Evolutionary conservation across 1,140 invertebrate genomes (phyloP).

Genomic region (Kradibia gibbosae): DNA sequence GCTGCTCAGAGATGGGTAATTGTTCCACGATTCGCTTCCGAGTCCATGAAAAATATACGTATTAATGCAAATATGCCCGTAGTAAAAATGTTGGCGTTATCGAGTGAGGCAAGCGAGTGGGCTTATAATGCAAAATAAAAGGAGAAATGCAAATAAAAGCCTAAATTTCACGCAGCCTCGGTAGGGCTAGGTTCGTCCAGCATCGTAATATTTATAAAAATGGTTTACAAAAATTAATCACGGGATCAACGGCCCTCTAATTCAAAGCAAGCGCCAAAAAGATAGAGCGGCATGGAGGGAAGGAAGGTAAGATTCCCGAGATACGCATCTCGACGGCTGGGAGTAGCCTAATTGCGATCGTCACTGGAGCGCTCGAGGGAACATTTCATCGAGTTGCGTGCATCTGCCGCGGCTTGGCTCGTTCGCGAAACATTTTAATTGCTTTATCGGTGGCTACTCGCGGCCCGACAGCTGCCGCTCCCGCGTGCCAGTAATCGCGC

Average conservation of each 20-base stretch:
- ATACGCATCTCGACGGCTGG: background rate
- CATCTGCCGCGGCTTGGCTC: constrained; percentile 64
- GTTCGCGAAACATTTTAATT: constrained; percentile 72
- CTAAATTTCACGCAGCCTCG: too few relatives aligned
- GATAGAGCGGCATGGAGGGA: too few relatives aligned
- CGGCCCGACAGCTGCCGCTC: constrained; percentile 64
- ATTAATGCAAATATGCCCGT: too few relatives aligned
- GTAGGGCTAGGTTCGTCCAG: too few relatives aligned
- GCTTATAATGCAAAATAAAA: too few relatives aligned
- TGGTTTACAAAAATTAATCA: too few relatives aligned
- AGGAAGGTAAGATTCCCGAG: background rate
- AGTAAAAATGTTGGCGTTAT: background rate
- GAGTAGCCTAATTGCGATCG: constrained; percentile 41
- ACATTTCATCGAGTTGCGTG: constrained; percentile 57
- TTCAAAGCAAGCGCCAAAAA: background rate
- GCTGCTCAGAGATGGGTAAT: background rate
- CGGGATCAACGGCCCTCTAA: too few relatives aligned
- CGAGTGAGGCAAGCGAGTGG: background rate
- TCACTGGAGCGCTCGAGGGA: background rate
- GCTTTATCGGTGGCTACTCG: constrained; percentile 67
- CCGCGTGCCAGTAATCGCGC: constrained; percentile 70
- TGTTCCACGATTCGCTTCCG: background rate
- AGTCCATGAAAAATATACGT: too few relatives aligned
- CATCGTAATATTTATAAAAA: too few relatives aligned
- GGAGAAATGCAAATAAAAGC: too few relatives aligned